Base-by-base conservation (phyloP, 2,888 invertebrate genomes). In the Mesorhabditis spiculigera region DNA sequence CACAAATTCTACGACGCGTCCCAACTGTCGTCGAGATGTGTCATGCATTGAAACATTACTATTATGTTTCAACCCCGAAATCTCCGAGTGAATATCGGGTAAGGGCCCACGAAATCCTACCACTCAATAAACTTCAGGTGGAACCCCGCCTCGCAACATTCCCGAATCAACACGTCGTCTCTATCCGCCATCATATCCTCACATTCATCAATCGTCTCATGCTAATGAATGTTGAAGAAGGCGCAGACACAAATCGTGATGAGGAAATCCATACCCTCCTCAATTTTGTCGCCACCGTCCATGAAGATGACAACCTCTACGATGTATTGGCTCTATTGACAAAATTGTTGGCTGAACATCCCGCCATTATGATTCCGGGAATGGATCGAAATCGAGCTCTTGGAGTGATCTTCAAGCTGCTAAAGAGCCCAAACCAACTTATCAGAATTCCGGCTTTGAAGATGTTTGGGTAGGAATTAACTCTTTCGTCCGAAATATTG, bases 221-320 rank as follows among this genome's bases (percentile, higher is more conserved):
- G 62, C 75, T 83, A 65, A 58, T 77, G 64, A 68, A 72, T 4
- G 65, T 67, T 5, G 75, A 75, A 4, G 75, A 78, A 6, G 76
- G 73, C 10, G 75, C 70, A 28, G 72, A 73, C 13, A 13, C 62
- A 5, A 69, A 67, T 28, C 68, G 74, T 87, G 97, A 98, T 86
- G 98, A 99, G 88, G 98, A 99, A 87, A 90, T 99, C 69, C 97
- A 99, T 88, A 94, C 95, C 82, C 93, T 99, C 86, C 90, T 99
- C 73, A 99, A 98, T 89, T 97, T 95, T 87, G 89, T 99, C 81
- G 94, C 95, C 45, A 97, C 96, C 73, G 93, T 96, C 90, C 93
- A 96, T 86, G 96, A 97, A 93, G 96, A 97, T 88, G 97, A 98
- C 88, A 98, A 98, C 88, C 90, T 98, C 73, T 94, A 95, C 86